Conservation (phyloP, 30 jellyfish, hydroid and myxozoan genomes). For the Aurelia sp. region DNA sequence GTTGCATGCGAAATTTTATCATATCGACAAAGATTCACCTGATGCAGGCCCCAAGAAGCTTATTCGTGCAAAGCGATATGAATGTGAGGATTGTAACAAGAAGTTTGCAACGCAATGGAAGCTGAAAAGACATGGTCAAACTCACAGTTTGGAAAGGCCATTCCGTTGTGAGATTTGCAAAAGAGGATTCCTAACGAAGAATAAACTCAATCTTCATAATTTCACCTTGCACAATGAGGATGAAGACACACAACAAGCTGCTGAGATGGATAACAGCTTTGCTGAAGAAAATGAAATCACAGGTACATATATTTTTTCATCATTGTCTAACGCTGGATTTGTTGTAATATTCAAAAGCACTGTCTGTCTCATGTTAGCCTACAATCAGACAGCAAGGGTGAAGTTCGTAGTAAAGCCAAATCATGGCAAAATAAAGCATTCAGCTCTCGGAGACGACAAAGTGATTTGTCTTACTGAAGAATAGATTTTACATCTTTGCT, state of each 20-base stretch:
- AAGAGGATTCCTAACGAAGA: slow-evolving; percentile 70
- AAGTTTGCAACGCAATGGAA: slow-evolving; percentile 77
- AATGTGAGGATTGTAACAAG: slow-evolving; percentile 60
- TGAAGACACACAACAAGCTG: background rate
- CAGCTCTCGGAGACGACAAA: no score
- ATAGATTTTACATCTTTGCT: no score
- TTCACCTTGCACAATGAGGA: slow-evolving; percentile 61
- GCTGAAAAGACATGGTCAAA: slow-evolving; percentile 71
- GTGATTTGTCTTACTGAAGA: no score
- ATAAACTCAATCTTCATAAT: slow-evolving; percentile 67
- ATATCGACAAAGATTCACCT: slow-evolving; percentile 33
- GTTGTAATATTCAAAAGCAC: no score
- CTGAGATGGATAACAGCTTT: background rate
- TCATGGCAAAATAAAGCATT: no score
- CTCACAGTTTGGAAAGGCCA: slow-evolving; percentile 72
- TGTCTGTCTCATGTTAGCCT: no score
- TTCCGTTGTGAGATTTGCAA: slow-evolving; percentile 69
- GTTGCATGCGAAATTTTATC: slow-evolving; percentile 53
- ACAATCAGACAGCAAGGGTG: no score
- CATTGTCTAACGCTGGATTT: no score
- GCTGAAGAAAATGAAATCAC: background rate
- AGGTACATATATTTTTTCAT: no score
- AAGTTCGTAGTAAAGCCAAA: no score
- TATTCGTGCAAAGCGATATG: slow-evolving; percentile 39
- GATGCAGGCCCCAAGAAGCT: slow-evolving; percentile 24